A percentile compares a stretch with the other conserved stretches of the same genome.
Conservation (phyloP, 2,113 vertebrate genomes). For the Phylloscopus trochilus region DNA sequence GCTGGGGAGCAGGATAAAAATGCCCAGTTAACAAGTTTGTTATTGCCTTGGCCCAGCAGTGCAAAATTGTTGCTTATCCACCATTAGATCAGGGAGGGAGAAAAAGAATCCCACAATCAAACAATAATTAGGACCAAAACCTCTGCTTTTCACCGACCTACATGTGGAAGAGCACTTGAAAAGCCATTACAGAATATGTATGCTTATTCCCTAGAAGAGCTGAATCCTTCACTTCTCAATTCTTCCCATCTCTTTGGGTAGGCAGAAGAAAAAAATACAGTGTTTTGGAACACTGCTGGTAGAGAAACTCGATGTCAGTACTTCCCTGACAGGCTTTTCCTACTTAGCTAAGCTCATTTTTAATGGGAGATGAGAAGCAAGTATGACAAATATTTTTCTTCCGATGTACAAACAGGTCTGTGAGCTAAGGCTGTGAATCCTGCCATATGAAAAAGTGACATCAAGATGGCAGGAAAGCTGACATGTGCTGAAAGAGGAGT, state of each 20-base stretch:
- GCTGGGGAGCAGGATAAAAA: background rate
- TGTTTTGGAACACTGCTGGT: background rate
- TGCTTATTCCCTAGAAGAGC: background rate
- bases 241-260: background rate
- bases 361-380: background rate
- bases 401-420: background rate
- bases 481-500: background rate
- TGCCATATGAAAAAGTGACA: background rate
- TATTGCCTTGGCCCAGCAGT: background rate
- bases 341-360: background rate
- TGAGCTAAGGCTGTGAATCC: background rate
- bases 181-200: background rate
- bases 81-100: background rate
- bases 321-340: background rate
- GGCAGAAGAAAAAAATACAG: background rate
- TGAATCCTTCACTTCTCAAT: background rate
- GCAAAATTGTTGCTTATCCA: background rate
- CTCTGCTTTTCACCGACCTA: background rate
- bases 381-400: constrained; percentile 21
- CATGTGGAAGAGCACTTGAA: background rate
- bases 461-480: constrained; percentile 7
- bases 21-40: background rate
- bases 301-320: background rate
- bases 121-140: background rate
- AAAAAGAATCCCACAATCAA: background rate